Percentiles rank a stretch among this genome's conserved stretches.
Conservation (phyloP, 2,797 vertebrate genomes). For the Hirundo rustica region DNA sequence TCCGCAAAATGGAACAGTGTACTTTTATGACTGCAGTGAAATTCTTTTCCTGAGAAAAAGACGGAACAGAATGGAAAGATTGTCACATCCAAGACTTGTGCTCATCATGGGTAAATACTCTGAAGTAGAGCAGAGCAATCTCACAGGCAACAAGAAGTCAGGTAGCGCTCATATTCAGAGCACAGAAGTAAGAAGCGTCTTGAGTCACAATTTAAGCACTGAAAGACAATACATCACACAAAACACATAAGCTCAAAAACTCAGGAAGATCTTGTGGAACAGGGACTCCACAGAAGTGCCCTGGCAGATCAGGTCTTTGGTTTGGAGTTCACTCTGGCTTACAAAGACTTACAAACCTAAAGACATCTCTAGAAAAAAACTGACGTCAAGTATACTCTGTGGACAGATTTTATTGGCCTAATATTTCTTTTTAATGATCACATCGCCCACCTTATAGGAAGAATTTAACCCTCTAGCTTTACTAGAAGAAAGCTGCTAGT, state of each 20-base stretch:
- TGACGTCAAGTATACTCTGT: neutral
- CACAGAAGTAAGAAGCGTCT: neutral
- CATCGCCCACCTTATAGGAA: neutral
- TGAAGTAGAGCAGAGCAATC: neutral
- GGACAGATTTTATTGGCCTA: neutral
- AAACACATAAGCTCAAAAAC: neutral
- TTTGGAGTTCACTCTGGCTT: neutral
- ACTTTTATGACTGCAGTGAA: neutral
- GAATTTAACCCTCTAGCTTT: neutral
- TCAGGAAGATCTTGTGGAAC: neutral
- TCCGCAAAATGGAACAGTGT: neutral
- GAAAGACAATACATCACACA: neutral
- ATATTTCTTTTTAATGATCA: neutral
- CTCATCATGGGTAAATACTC: neutral
- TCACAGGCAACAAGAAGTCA: neutral
- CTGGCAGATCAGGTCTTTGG: neutral
- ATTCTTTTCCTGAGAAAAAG: neutral
- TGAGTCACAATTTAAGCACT: neutral
- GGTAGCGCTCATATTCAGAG: neutral
- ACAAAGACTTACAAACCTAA: neutral
- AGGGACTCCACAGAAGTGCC: neutral
- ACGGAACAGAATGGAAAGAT: neutral
- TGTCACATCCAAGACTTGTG: neutral
- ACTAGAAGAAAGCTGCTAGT: neutral
- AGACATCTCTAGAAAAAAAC: neutral